Percentiles rank a stretch among this genome's conserved stretches.
These are phyloP conservation scores for Lepus timidus DNA, from an alignment of 2,113 vertebrate genomes.

Conservation along the genomic window DNA sequence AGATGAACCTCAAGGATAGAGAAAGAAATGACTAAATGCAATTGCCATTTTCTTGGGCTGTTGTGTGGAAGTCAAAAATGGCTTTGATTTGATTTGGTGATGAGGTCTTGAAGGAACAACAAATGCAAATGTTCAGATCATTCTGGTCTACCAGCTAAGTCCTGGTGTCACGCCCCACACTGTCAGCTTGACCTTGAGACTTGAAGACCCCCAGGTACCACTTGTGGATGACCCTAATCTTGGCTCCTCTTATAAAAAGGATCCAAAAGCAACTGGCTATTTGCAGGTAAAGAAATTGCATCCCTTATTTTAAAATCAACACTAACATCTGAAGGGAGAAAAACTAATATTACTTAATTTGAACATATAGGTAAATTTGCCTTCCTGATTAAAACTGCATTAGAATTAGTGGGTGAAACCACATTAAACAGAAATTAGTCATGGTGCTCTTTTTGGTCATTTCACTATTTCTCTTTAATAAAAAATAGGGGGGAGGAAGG, in stretches of 20 bases:
- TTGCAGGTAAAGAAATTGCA: not conserved
- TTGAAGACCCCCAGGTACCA: not conserved
- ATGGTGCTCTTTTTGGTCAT: not conserved
- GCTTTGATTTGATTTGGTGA: not conserved
- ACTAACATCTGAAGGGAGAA: not conserved
- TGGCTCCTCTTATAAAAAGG: not conserved
- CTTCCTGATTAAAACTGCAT: conserved; percentile 8
- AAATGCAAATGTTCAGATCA: not conserved
- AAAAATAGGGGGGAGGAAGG: not conserved
- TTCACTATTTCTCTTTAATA: conserved; percentile 12
- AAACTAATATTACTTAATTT: not conserved
- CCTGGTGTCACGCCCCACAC: not conserved
- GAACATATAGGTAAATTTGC: conserved; percentile 17
- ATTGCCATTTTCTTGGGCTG: not conserved
- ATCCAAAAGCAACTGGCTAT: not conserved
- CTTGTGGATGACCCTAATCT: not conserved
- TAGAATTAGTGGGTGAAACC: not conserved
- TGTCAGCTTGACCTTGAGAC: not conserved
- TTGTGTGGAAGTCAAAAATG: not conserved
- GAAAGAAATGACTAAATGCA: not conserved
- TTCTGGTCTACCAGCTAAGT: not conserved
- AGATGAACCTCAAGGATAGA: not conserved
- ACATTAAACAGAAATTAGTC: not conserved
- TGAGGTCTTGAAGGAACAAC: not conserved
- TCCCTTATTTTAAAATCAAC: not conserved